These are phyloP conservation scores for Isoperla grammatica DNA, from an alignment of 2,888 invertebrate species.

Conservation along the genomic window DNA sequence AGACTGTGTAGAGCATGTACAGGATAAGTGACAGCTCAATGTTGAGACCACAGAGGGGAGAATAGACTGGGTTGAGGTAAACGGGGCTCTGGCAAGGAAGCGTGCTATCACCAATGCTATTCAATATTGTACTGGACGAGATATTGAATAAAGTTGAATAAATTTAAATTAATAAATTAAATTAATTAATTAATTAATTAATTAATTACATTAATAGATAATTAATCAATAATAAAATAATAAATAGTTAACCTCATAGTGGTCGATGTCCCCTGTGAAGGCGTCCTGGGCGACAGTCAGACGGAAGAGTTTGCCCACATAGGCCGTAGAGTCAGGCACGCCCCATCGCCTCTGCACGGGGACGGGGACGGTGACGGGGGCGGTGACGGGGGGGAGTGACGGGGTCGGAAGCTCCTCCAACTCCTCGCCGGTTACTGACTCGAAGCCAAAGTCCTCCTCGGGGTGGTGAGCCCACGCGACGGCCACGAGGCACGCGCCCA, in stretches of 20 bases:
- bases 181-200: neutral
- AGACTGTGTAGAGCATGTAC: too few relatives aligned
- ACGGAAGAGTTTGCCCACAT: conserved; percentile 66
- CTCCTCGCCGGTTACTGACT: conserved; percentile 41
- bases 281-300: conserved; percentile 66
- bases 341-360: conserved; percentile 43
- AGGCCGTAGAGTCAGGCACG: conserved; percentile 59
- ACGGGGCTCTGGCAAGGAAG: too few relatives aligned
- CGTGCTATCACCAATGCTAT: too few relatives aligned
- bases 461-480: conserved; percentile 1
- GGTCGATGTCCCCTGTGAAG: conserved; percentile 59
- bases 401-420: conserved; percentile 31
- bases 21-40: too few relatives aligned
- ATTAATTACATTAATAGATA: neutral
- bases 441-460: conserved; percentile 45
- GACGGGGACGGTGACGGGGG: neutral
- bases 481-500: neutral
- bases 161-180: neutral
- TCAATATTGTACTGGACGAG: too few relatives aligned
- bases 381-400: neutral
- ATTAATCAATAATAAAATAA: neutral
- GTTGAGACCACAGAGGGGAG: too few relatives aligned
- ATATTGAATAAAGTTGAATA: too few relatives aligned
- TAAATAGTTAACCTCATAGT: conserved; percentile 57
- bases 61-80: too few relatives aligned